A percentile compares a stretch with the other conserved stretches of the same genome.
phyloP scores from a whole-genome alignment of 2,113 vertebrate genomes.

The Phoenicopterus ruber region DNA sequence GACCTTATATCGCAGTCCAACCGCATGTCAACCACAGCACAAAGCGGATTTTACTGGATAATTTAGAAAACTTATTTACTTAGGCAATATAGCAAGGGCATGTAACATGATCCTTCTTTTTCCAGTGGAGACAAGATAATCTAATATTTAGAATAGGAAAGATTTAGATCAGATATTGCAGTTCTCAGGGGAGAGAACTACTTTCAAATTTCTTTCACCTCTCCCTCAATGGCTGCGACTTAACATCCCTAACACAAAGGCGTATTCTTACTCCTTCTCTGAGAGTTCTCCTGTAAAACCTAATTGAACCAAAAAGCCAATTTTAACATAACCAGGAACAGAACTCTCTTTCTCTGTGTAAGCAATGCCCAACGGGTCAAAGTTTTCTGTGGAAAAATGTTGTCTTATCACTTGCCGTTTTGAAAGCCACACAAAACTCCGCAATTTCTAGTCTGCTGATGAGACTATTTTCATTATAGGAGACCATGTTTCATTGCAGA shows the following conservation, averaged over 20 bases:
- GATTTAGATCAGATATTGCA: neutral
- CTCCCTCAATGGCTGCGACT: neutral
- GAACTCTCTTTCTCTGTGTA: neutral
- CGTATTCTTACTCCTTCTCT: neutral
- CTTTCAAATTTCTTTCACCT: neutral
- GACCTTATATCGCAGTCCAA: too few species aligned
- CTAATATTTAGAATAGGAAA: neutral
- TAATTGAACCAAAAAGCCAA: neutral
- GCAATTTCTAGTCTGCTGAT: neutral
- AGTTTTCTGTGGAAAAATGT: neutral
- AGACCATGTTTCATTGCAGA: neutral
- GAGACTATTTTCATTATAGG: neutral
- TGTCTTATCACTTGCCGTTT: neutral
- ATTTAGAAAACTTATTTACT: too few species aligned
- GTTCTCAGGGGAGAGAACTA: neutral
- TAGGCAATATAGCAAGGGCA: too few species aligned
- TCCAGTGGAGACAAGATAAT: neutral
- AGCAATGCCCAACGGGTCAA: neutral
- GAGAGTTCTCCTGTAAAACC: neutral
- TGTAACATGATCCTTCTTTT: neutral
- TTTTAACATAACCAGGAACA: neutral
- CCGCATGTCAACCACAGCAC: too few species aligned
- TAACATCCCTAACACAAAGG: neutral
- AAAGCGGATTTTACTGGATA: too few species aligned
- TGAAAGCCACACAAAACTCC: neutral